phyloP scores from a whole-genome alignment of 2,888 invertebrate genomes.

The Gymnoscelis rufifasciata region DNA sequence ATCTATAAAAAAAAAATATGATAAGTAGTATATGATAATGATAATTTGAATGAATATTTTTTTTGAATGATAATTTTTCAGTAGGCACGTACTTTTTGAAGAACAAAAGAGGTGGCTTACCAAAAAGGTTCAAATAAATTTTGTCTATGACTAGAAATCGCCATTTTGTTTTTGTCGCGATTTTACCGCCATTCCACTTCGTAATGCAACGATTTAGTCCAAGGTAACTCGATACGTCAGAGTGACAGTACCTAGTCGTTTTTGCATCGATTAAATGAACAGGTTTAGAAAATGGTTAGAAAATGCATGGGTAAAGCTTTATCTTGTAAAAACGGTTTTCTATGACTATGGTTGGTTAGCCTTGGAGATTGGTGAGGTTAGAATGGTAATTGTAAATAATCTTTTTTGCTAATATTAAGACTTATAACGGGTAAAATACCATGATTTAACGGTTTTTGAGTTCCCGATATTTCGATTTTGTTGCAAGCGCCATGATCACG shows the following conservation, averaged over 20 bases:
- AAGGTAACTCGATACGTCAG: constrained; percentile 30
- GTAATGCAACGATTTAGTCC: constrained; percentile 25
- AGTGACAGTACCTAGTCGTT: constrained; percentile 16
- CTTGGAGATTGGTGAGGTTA: background rate
- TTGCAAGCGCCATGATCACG: too few relatives aligned
- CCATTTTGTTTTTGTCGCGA: constrained; percentile 5
- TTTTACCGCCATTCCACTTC: constrained; percentile 15
- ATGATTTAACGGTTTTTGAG: too few relatives aligned
- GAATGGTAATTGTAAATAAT: too few relatives aligned
- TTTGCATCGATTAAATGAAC: constrained; percentile 19
- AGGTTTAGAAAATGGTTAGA: constrained; percentile 18
- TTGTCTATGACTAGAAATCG: background rate
- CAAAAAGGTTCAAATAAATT: background rate
- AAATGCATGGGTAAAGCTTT: constrained; percentile 13
- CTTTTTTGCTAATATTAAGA: too few relatives aligned
- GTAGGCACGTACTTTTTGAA: too few relatives aligned
- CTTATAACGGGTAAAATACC: too few relatives aligned
- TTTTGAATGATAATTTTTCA: too few relatives aligned
- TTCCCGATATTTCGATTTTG: too few relatives aligned
- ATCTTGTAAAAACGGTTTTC: constrained; percentile 8
- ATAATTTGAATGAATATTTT: too few relatives aligned
- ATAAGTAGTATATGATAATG: too few relatives aligned
- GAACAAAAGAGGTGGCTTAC: too few relatives aligned
- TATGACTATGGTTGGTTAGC: constrained; percentile 8
- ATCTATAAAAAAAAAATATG: too few relatives aligned